These are phyloP conservation scores for Lepus europaeus DNA, from an alignment of 2,113 vertebrate genomes.

Conservation along the genomic window DNA sequence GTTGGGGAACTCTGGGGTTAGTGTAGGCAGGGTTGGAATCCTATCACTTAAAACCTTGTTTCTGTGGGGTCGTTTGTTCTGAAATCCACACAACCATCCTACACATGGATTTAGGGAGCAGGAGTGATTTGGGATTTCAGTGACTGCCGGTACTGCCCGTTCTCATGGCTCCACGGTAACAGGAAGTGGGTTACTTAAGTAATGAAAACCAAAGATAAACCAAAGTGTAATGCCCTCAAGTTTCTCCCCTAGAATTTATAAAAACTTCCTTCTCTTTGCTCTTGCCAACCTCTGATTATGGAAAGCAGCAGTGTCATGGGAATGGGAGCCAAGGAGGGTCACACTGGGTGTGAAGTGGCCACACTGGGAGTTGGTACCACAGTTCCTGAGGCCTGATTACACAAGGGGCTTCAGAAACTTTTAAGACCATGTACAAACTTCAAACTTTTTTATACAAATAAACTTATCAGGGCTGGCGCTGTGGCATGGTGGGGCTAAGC, in stretches of 20 bases:
- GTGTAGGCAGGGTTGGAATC: not conserved
- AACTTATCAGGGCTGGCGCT: too few relatives aligned
- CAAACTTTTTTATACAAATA: too few relatives aligned
- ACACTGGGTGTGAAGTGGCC: not conserved
- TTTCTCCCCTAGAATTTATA: not conserved
- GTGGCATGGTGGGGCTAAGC: too few relatives aligned
- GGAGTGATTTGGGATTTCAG: not conserved
- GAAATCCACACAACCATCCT: not conserved
- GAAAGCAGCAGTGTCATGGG: not conserved
- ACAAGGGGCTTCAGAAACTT: too few relatives aligned
- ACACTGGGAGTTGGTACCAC: fast-evolving
- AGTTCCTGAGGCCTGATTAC: not conserved
- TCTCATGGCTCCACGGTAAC: not conserved
- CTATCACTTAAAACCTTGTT: not conserved
- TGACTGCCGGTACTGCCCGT: not conserved
- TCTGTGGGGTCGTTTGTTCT: not conserved
- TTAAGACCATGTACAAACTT: too few relatives aligned
- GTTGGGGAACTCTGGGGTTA: not conserved
- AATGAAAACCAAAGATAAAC: not conserved
- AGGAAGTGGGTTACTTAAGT: not conserved
- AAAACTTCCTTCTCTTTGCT: not conserved
- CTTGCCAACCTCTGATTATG: not conserved
- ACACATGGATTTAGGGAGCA: not conserved
- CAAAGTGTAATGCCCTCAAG: not conserved
- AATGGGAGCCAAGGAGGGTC: not conserved